A percentile compares a stretch with the other conserved stretches of the same genome.
These are phyloP conservation scores for Camptogramma bilineatum DNA, from an alignment of 2,888 invertebrate genomes.

Conservation along the genomic window DNA sequence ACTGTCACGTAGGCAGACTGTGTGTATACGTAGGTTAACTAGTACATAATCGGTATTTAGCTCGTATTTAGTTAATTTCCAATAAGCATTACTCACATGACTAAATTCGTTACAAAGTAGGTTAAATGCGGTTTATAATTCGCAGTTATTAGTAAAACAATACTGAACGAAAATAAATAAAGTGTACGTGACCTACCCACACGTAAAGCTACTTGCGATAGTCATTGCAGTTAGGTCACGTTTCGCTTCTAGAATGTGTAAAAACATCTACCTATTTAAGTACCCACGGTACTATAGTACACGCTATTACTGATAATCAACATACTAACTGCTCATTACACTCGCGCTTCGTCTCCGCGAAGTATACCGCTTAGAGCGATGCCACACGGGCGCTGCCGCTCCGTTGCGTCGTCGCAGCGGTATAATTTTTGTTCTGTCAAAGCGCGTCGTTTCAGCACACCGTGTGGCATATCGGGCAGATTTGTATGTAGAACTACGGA, in stretches of 20 bases:
- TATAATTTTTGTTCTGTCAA: no score
- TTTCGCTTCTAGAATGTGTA: conserved; percentile 44
- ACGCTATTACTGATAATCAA: conserved; percentile 53
- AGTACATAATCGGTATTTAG: background rate
- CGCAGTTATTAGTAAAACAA: conserved; percentile 35
- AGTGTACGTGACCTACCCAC: conserved; percentile 79
- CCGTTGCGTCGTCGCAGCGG: no score
- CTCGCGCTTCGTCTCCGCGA: background rate
- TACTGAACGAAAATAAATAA: conserved; percentile 35
- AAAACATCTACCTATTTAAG: conserved; percentile 42
- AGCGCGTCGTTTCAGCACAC: no score
- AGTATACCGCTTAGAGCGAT: background rate
- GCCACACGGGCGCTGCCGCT: no score
- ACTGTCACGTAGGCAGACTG: background rate
- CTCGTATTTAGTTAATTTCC: conserved; percentile 9
- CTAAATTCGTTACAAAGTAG: conserved; percentile 29
- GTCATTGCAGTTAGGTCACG: conserved; percentile 43
- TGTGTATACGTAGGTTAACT: background rate
- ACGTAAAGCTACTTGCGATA: conserved; percentile 59
- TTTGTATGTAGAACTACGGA: no score
- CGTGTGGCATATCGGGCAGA: no score
- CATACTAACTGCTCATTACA: conserved; percentile 41
- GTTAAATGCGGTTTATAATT: conserved; percentile 40
- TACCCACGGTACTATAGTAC: conserved; percentile 39
- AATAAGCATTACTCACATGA: conserved; percentile 7